Conservation (phyloP, 2,113 vertebrate species). For the Desmodus rotundus region DNA sequence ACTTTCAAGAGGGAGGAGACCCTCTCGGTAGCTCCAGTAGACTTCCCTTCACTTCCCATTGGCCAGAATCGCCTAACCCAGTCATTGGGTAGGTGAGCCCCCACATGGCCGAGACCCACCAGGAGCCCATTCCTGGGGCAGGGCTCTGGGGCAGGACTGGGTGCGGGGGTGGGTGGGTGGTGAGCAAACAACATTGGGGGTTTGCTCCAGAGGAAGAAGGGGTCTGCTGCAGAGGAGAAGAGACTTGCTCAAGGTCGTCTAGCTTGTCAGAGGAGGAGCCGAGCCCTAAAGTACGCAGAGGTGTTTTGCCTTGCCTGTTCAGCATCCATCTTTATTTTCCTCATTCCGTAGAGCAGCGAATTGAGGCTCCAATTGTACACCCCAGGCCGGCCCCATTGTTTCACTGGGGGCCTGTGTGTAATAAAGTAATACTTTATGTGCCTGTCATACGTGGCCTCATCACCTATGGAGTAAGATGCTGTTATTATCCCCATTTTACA, state of each 20-base stretch:
- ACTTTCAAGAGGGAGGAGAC: background rate
- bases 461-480: background rate
- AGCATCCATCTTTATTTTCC: background rate
- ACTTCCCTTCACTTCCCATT: background rate
- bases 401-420: background rate
- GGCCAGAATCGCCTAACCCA: background rate
- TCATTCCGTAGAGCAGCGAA: background rate
- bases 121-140: background rate
- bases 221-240: background rate
- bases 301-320: background rate
- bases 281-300: rapidly evolving
- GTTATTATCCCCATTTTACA: background rate
- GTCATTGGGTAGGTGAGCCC: background rate
- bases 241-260: background rate
- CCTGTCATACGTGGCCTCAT: background rate
- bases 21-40: background rate
- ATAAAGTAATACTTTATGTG: rapidly evolving
- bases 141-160: background rate
- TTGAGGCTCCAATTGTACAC: background rate
- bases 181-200: too few species aligned
- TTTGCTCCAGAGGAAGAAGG: background rate
- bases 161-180: too few species aligned
- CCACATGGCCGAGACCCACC: too few species aligned
- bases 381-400: background rate
- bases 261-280: background rate